phyloP scores from a whole-genome alignment of 2,888 invertebrate genomes.

The Erpobdella octoculata region DNA sequence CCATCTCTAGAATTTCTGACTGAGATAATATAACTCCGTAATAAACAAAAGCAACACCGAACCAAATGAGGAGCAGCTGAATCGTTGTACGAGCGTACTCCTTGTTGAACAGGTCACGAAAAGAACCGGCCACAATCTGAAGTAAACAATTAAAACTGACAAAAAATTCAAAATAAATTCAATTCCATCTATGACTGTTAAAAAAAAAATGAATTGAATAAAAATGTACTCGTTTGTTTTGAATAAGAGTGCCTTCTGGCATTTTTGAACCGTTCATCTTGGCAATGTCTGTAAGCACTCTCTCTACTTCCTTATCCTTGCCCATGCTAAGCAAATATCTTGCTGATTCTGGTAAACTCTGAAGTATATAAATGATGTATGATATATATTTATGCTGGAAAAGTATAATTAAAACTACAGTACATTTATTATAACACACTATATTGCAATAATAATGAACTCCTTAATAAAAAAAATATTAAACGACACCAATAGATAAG shows the following conservation, averaged over 20 bases:
- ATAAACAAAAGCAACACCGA: conserved; percentile 49
- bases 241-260: conserved; percentile 10
- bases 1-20: conserved; percentile 46
- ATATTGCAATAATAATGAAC: not conserved
- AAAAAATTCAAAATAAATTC: not conserved
- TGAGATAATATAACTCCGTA: conserved; percentile 51
- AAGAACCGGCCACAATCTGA: conserved; percentile 35
- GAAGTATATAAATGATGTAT: no score
- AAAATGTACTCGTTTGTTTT: conserved; percentile 7
- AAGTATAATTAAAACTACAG: not conserved
- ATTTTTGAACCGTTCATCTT: conserved; percentile 38
- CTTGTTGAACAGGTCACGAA: conserved; percentile 42
- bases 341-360: conserved; percentile 50
- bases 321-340: conserved; percentile 49
- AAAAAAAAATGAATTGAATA: no score
- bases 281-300: conserved; percentile 41
- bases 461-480: not conserved
- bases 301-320: conserved; percentile 42
- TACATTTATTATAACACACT: not conserved
- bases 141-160: not conserved
- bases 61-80: conserved; percentile 49
- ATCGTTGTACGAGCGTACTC: conserved; percentile 45
- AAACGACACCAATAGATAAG: not conserved
- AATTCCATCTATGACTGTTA: not conserved
- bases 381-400: not conserved